Evolutionary conservation across 2,888 invertebrate genomes (phyloP).

Genomic region (Caenorhabditis plicata): DNA sequence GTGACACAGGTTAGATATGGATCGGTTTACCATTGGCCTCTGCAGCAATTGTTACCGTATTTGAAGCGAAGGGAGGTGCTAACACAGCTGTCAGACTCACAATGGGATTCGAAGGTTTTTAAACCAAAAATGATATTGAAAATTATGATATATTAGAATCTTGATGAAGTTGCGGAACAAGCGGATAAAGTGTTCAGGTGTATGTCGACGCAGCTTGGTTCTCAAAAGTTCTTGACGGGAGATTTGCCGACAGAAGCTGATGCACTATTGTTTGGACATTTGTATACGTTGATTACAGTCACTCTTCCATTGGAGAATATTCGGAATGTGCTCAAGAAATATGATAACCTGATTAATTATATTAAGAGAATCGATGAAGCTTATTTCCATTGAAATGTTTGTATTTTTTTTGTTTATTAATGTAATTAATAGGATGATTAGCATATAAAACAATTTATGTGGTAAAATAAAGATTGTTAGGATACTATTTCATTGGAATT

Average conservation of each 20-base stretch:
- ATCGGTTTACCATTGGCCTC: conserved; percentile 88
- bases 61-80: conserved; percentile 29
- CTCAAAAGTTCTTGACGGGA: conserved; percentile 77
- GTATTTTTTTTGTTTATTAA: conserved; percentile 1
- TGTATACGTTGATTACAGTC: conserved; percentile 85
- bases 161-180: conserved; percentile 70
- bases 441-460: too few relatives aligned
- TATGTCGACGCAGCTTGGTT: conserved; percentile 80
- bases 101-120: conserved; percentile 37
- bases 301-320: conserved; percentile 82
- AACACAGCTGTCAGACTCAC: conserved; percentile 27
- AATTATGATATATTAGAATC: conserved; percentile 17
- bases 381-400: conserved; percentile 41
- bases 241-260: conserved; percentile 81
- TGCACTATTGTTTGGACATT: conserved; percentile 91
- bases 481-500: too few relatives aligned
- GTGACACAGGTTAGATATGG: conserved; percentile 81
- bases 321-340: conserved; percentile 78
- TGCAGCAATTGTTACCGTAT: conserved; percentile 70
- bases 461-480: too few relatives aligned
- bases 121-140: neutral
- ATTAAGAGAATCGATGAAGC: conserved; percentile 78
- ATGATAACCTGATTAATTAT: conserved; percentile 78
- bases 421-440: too few relatives aligned
- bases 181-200: conserved; percentile 85